Base-by-base conservation (phyloP, 1,140 invertebrate species). In the Scaptomyza montana region DNA sequence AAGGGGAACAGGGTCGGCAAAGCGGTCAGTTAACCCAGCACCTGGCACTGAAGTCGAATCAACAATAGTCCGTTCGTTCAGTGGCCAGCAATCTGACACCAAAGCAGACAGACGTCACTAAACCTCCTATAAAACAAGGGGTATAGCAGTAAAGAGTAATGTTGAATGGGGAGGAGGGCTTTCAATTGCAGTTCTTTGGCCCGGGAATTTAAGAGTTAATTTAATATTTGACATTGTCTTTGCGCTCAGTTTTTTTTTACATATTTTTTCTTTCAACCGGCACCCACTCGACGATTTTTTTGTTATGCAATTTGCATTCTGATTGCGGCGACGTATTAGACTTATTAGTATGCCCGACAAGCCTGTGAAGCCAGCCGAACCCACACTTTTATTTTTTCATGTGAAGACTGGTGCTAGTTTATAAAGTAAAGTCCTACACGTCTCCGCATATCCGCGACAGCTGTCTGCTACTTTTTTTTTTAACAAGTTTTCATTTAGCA, bases 261-360 rank as follows among this genome's bases (percentile, higher is more conserved):
- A 2, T 21, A 0, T 10, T 49, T 21, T 21, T 47, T 47, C 5
- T 39, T 51, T 39, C 2, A 10, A 61, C 45, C 64, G 16, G 51
- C 78, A 56, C 70, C 68, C 64, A 73, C 61, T 71, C 67, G 39
- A 36, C 21, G 53, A 30, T 43, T 51, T 68, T 61, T 16, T 16
- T 16, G 16, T 16, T 16, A 16, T 16, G 43, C 39, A 74, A 74
- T 68, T 67, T 76, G 60, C 72, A 85, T 77, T 62, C 49, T 43
- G 49, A 36, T 25, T 54, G 63, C 46, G 33, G 50, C 41, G 19
- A 53, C 57, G 49, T 70, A 63, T 51, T 71, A 49, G 49, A 78
- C 74, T 87, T 66, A 87, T 86, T 86, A 78, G 78, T 86, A 86
- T 87, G 81, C 81, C 67, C 25, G 66, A 49, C 77, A 81, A 65